These are phyloP conservation scores for Pedetes capensis DNA, from an alignment of 2,113 vertebrate genomes.

Conservation along the genomic window DNA sequence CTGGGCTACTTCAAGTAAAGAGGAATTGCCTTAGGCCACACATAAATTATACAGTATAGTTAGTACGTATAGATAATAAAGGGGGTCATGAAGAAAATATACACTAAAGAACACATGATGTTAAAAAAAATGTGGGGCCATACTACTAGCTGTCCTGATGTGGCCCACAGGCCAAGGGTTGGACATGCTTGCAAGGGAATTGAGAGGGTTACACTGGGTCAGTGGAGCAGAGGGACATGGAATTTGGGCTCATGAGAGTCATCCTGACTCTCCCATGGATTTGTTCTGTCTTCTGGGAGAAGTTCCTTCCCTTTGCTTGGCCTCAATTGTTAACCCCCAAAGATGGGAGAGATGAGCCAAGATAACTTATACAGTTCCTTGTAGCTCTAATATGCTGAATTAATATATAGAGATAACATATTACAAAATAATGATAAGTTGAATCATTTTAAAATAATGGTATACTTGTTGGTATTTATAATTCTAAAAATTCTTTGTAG, in stretches of 20 bases:
- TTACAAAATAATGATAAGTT: background rate
- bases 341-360: background rate
- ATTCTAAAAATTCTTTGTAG: background rate
- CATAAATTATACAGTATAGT: too few relatives aligned
- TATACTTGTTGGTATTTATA: background rate
- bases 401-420: background rate
- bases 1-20: too few relatives aligned
- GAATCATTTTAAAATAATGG: background rate
- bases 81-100: too few relatives aligned
- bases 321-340: background rate
- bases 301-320: background rate
- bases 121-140: too few relatives aligned
- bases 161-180: too few relatives aligned
- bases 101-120: too few relatives aligned
- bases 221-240: too few relatives aligned
- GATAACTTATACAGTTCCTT: background rate
- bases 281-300: background rate
- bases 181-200: too few relatives aligned
- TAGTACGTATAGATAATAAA: too few relatives aligned
- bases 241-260: background rate
- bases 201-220: fast-evolving
- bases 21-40: too few relatives aligned
- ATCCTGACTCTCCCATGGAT: background rate
- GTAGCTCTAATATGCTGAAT: background rate
- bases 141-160: too few relatives aligned